Evolutionary conservation across 2,797 vertebrate species (phyloP).

Genomic region (Urophycis tenuis): DNA sequence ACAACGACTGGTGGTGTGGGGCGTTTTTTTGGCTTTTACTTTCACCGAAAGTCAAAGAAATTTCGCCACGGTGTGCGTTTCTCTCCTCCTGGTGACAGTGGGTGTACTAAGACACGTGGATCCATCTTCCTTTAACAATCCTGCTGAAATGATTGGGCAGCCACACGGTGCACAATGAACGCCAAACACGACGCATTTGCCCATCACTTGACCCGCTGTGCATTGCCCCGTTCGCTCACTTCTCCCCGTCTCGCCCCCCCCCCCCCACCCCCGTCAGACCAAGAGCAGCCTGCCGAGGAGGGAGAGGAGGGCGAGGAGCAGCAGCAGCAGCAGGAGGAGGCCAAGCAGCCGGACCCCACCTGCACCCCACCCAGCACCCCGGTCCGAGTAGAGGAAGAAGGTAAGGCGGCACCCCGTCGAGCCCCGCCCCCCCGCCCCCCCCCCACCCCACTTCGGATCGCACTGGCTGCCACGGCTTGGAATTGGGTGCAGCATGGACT

Average conservation of each 20-base stretch:
- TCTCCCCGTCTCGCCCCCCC: constrained; percentile 9
- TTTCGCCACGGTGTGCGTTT: constrained; percentile 14
- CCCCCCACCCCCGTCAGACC: too few species aligned
- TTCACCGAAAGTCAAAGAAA: background rate
- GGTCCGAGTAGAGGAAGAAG: constrained; percentile 88
- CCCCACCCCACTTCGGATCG: background rate
- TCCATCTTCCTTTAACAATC: too few species aligned
- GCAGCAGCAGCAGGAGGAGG: constrained; percentile 58
- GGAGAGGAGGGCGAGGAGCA: too few species aligned
- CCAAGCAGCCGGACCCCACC: constrained; percentile 71
- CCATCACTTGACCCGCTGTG: too few species aligned
- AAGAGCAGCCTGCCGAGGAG: constrained; percentile 62
- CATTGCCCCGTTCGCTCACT: background rate
- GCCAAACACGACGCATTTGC: too few species aligned
- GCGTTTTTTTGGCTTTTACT: constrained; percentile 21
- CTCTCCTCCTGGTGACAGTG: background rate
- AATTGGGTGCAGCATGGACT: constrained; percentile 50
- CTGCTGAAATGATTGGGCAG: too few species aligned
- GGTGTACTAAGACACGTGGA: too few species aligned
- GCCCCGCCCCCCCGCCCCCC: constrained; percentile 1
- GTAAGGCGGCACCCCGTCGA: constrained; percentile 73
- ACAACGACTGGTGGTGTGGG: constrained; percentile 29
- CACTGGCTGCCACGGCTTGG: background rate
- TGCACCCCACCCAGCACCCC: constrained; percentile 88
- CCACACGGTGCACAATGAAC: too few species aligned